Evolutionary conservation across 2,888 invertebrate genomes (phyloP).

Genomic region (Tipula unca): DNA sequence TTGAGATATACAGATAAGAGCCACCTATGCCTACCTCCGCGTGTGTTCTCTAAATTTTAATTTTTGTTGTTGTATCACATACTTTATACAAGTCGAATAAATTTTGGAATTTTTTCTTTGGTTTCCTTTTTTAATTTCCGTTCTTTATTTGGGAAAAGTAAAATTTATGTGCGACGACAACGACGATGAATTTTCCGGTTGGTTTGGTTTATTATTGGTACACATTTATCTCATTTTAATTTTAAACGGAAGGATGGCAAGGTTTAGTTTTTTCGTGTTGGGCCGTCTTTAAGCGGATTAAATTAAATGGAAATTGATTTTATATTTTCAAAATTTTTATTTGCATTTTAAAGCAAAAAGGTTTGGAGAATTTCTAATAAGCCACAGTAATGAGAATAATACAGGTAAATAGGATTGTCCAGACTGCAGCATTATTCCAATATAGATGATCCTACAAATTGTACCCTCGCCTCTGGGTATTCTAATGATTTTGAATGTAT

Average conservation of each 20-base stretch:
- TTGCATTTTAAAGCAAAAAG: too few species aligned
- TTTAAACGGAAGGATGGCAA: background rate
- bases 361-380: too few species aligned
- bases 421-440: too few species aligned
- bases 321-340: too few species aligned
- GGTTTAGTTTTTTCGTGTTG: background rate
- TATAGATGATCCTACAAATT: too few species aligned
- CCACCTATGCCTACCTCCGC: background rate
- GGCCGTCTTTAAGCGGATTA: background rate
- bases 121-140: background rate
- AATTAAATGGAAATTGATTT: background rate
- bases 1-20: background rate
- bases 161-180: background rate
- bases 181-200: background rate
- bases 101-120: background rate
- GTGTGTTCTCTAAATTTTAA: background rate
- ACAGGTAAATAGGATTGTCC: too few species aligned
- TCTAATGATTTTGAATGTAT: too few species aligned
- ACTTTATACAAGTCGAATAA: background rate
- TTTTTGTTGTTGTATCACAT: background rate
- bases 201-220: background rate
- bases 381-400: background rate
- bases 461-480: too few species aligned
- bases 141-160: background rate
- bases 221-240: background rate